phyloP scores from a whole-genome alignment of 92 coral and sea anemone genomes.

The Heliopora coerulea region DNA sequence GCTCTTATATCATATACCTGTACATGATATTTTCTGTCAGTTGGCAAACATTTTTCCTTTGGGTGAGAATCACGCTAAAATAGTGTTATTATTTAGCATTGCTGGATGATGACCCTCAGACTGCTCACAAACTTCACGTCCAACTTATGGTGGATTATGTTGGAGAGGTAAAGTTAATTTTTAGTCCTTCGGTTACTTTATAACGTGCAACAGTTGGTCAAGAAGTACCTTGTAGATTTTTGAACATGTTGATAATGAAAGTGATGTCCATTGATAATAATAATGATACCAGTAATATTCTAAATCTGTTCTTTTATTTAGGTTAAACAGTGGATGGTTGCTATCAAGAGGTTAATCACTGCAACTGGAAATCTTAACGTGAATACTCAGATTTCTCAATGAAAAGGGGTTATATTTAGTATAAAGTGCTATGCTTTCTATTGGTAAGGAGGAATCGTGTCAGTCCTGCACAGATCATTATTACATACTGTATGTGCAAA shows the following conservation, averaged over 20 bases:
- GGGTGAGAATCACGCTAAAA: no score
- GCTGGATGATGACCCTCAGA: conserved; percentile 74
- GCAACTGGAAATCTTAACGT: conserved; percentile 51
- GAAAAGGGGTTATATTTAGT: neutral
- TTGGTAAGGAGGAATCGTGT: neutral
- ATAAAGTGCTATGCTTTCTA: neutral
- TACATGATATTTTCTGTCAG: neutral
- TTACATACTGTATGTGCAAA: no score
- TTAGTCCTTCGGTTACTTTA: neutral
- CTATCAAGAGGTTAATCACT: conserved; percentile 82
- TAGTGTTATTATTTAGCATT: no score
- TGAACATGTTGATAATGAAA: neutral
- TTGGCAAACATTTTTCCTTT: no score
- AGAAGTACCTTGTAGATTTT: neutral
- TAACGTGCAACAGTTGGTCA: neutral
- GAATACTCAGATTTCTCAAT: conserved; percentile 15
- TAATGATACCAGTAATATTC: no score
- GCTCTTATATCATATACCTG: no score
- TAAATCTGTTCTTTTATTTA: conserved; percentile 33
- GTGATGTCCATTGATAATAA: no score
- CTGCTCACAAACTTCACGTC: conserved; percentile 89
- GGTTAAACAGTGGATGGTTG: conserved; percentile 99
- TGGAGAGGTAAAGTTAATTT: conserved; percentile 66
- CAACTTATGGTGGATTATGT: conserved; percentile 91
- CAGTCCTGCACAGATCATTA: no score